phyloP scores from a whole-genome alignment of 2,113 vertebrate genomes.

The Dipodomys ordii region DNA sequence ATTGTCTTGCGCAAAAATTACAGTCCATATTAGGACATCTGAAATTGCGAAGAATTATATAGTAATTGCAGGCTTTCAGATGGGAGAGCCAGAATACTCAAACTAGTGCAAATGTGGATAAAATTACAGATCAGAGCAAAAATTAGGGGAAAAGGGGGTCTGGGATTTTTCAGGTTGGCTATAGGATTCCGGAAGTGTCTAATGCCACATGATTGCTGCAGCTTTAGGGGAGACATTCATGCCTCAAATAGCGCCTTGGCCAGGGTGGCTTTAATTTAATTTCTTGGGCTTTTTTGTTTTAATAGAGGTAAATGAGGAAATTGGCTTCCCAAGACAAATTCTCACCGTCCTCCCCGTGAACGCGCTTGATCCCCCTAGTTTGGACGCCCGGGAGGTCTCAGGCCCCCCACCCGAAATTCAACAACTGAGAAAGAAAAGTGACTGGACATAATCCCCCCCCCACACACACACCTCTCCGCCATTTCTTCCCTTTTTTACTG shows the following conservation, averaged over 20 bases:
- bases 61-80: constrained; percentile 99
- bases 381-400: constrained; percentile 17
- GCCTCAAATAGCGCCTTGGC: constrained; percentile 90
- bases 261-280: constrained; percentile 89
- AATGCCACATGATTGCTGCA: constrained; percentile 93
- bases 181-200: constrained; percentile 96
- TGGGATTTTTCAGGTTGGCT: constrained; percentile 99
- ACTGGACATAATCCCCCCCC: not conserved
- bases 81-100: constrained; percentile 99
- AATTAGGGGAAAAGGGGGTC: constrained; percentile 97
- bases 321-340: constrained; percentile 84
- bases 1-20: constrained; percentile 99
- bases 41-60: constrained; percentile 99
- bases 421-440: constrained; percentile 51
- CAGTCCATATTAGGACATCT: constrained; percentile 99
- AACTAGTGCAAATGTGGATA: constrained; percentile 99
- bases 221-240: constrained; percentile 90
- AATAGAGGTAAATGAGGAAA: constrained; percentile 88
- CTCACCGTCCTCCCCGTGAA: constrained; percentile 73
- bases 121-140: constrained; percentile 99
- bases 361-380: not conserved
- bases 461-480: not conserved
- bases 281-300: constrained; percentile 88
- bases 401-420: constrained; percentile 3
- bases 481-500: not conserved